Percentiles rank a stretch among this genome's conserved stretches.
Conservation (phyloP, 2,113 vertebrate genomes). For the Balaeniceps rex region DNA sequence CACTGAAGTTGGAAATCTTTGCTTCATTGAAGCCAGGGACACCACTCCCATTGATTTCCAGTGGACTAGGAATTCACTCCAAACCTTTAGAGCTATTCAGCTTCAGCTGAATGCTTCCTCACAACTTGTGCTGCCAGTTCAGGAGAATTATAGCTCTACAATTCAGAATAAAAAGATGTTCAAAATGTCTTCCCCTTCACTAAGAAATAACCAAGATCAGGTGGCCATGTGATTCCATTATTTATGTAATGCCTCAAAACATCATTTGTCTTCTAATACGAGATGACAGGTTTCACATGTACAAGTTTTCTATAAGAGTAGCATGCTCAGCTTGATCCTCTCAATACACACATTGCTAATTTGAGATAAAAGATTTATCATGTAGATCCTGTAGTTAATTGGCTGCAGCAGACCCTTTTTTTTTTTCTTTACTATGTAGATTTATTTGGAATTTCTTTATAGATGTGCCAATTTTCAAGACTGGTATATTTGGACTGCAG, state of each 20-base stretch:
- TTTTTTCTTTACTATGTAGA: background rate
- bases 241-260: constrained; percentile 68
- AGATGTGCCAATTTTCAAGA: constrained; percentile 34
- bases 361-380: constrained; percentile 51
- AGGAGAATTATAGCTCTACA: constrained; percentile 34
- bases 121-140: background rate
- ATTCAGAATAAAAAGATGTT: constrained; percentile 35
- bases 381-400: background rate
- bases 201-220: constrained; percentile 68
- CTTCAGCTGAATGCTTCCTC: background rate
- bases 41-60: background rate
- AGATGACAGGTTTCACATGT: constrained; percentile 67
- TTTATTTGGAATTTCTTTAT: constrained; percentile 50
- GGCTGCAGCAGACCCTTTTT: background rate
- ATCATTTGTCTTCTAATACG: constrained; percentile 64
- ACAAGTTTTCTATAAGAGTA: constrained; percentile 46
- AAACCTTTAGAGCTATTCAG: background rate
- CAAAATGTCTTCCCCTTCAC: constrained; percentile 34
- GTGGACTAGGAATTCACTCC: background rate
- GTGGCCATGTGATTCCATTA: constrained; percentile 68
- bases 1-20: background rate
- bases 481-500: background rate
- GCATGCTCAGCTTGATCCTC: constrained; percentile 58
- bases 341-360: constrained; percentile 33
- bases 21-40: background rate